Base-by-base conservation (phyloP, 2,888 invertebrate species). In the Pandemis cinnamomeana region DNA sequence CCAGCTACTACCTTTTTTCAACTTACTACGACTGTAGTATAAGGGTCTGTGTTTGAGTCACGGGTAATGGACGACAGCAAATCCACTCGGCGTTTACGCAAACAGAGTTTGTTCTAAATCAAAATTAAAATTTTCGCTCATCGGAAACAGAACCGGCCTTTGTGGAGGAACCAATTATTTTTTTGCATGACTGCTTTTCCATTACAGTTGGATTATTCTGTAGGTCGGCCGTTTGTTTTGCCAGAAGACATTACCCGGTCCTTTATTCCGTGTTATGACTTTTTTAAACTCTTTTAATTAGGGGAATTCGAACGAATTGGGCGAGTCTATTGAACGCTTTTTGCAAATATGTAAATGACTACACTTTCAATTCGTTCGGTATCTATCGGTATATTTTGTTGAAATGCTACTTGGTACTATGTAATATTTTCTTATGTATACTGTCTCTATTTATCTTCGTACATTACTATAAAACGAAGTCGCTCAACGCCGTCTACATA, bases 161-260 rank as follows among this genome's bases (percentile, higher is more conserved):
- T 90, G 88, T 88, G 81, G 78, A 81, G 75, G 86, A 87, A 87
- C 87, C 91, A 92, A 92, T 92, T 92, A 91, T 91, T 91, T 91
- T 92, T 91, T 87, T 91, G 89, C 89, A 90, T 89, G 90, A 84
- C 83, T 83, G 90, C 82, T 78, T 89, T 87, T 85, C 83, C 84
- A 90, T 91, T 88, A 87, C 91, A 87, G 87, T 81, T 83, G 87
- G 87, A 87, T 90, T 89, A 86, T 84, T 87, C 82, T 83, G 79
- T 81, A 80, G 85, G 82, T 84, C 79, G 87, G 82, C 83, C 80
- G 87, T 86, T 89, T 89, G 88, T 88, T 87, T 86, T 83, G 79
- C 80, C 80, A 80, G 79, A 83, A 84, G 84, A 85, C 83, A 86
- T 84, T 83, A 82, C 79, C 78, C 78, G 76, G 78, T 75, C 77